Conservation (phyloP, 1,140 invertebrate species). For the Heterodera carotae region DNA sequence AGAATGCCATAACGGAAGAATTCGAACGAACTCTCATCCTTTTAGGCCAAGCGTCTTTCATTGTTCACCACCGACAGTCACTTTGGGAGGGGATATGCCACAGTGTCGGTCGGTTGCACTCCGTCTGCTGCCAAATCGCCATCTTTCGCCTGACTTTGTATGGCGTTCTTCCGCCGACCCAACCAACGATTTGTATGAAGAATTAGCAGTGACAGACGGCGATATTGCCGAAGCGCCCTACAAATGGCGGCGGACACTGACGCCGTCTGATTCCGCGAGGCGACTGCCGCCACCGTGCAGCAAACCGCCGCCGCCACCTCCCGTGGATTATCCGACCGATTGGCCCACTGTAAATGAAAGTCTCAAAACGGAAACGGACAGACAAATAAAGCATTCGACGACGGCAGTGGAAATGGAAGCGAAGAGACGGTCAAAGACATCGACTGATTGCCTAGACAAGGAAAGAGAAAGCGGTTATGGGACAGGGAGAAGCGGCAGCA, state of each 20-base stretch:
- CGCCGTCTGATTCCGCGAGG: background rate
- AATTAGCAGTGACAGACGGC: background rate
- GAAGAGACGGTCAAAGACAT: background rate
- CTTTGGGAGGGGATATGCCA: too few relatives aligned
- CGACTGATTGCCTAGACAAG: background rate
- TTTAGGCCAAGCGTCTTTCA: background rate
- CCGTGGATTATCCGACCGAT: background rate
- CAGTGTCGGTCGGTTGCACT: background rate
- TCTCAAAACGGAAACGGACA: background rate
- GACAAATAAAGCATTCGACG: background rate
- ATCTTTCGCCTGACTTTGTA: background rate
- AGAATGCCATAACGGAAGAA: too few relatives aligned
- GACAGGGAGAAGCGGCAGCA: slow-evolving; percentile 2
- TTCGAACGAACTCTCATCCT: background rate
- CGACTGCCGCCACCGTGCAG: background rate
- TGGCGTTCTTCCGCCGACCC: background rate
- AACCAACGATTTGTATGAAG: slow-evolving; percentile 1
- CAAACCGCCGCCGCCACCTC: slow-evolving; percentile 12
- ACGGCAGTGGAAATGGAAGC: background rate
- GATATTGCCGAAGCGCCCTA: slow-evolving; percentile 2
- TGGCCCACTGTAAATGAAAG: background rate
- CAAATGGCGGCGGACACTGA: background rate
- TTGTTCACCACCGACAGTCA: background rate
- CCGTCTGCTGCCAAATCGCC: background rate
- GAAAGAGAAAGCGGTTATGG: slow-evolving; percentile 7